Conservation (phyloP, 2,113 vertebrate species). For the Xiphias gladius region DNA sequence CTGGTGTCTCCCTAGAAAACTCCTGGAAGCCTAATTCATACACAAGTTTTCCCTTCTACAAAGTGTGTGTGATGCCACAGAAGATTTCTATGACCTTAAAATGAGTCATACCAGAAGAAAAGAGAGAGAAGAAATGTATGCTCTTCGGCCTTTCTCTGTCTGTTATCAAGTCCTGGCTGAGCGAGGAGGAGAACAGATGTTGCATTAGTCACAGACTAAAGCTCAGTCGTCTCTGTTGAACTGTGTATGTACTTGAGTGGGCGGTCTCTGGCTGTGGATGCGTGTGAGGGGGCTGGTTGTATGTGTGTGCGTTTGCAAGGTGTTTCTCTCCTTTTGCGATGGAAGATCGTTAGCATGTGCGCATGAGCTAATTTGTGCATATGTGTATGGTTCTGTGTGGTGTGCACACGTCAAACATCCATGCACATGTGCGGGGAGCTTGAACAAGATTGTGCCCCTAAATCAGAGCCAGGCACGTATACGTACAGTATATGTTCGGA, state of each 20-base stretch:
- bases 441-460: conserved; percentile 17
- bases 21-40: conserved; percentile 10
- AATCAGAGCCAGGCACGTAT: background rate
- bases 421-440: conserved; percentile 33
- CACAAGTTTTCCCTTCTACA: background rate
- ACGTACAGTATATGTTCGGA: conserved; percentile 3
- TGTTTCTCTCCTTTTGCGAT: conserved; percentile 10
- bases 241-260: conserved; percentile 59
- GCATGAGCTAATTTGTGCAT: conserved; percentile 10
- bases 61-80: background rate
- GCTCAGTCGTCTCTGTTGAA: conserved; percentile 37
- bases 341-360: background rate
- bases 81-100: conserved; percentile 20
- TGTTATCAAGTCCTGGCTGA: conserved; percentile 23
- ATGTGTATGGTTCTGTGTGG: background rate
- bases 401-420: conserved; percentile 16
- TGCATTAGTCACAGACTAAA: conserved; percentile 53
- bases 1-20: background rate
- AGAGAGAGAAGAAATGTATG: background rate
- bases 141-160: conserved; percentile 3
- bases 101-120: conserved; percentile 32
- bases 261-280: conserved; percentile 57
- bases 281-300: conserved; percentile 35
- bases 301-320: conserved; percentile 17
- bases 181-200: conserved; percentile 53